Percentiles rank a stretch among this genome's conserved stretches.
These are phyloP conservation scores for Thereva nobilitata DNA, from an alignment of 2,888 invertebrate species.

Conservation along the genomic window DNA sequence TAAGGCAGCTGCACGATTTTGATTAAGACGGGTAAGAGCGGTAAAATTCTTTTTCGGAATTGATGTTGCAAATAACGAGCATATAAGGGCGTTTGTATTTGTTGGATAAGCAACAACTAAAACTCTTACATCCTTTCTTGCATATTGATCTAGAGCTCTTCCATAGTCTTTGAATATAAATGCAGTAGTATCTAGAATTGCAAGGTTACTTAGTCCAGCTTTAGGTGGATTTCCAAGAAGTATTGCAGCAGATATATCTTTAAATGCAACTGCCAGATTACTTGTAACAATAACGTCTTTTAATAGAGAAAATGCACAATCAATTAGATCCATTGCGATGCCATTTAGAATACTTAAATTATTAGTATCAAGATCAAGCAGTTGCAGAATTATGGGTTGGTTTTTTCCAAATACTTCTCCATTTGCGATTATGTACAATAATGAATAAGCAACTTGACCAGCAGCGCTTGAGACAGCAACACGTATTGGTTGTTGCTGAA, in stretches of 20 bases:
- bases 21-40: slow-evolving; percentile 97
- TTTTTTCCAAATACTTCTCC: slow-evolving; percentile 93
- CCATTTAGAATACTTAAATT: slow-evolving; percentile 93
- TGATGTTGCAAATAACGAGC: slow-evolving; percentile 92
- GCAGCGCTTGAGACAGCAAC: slow-evolving; percentile 98
- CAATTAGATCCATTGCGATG: slow-evolving; percentile 95
- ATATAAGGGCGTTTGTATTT: slow-evolving; percentile 96
- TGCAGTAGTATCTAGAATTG: slow-evolving; percentile 94
- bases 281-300: slow-evolving; percentile 83
- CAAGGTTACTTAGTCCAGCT: slow-evolving; percentile 98
- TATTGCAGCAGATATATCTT: slow-evolving; percentile 94
- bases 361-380: slow-evolving; percentile 93
- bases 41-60: slow-evolving; percentile 96
- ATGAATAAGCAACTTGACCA: slow-evolving; percentile 97
- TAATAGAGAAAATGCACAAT: slow-evolving; percentile 91
- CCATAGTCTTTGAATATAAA: slow-evolving; percentile 98
- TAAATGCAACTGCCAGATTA: slow-evolving; percentile 90
- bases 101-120: slow-evolving; percentile 99
- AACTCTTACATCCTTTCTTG: slow-evolving; percentile 90
- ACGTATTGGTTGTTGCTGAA: slow-evolving; percentile 75
- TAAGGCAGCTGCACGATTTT: slow-evolving; percentile 94
- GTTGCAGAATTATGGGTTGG: slow-evolving; percentile 83
- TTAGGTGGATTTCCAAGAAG: slow-evolving; percentile 98
- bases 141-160: slow-evolving; percentile 85
- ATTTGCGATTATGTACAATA: slow-evolving; percentile 91